Evolutionary conservation across 2,113 vertebrate species (phyloP).

Genomic region (Astatoreochromis straeleni): DNA sequence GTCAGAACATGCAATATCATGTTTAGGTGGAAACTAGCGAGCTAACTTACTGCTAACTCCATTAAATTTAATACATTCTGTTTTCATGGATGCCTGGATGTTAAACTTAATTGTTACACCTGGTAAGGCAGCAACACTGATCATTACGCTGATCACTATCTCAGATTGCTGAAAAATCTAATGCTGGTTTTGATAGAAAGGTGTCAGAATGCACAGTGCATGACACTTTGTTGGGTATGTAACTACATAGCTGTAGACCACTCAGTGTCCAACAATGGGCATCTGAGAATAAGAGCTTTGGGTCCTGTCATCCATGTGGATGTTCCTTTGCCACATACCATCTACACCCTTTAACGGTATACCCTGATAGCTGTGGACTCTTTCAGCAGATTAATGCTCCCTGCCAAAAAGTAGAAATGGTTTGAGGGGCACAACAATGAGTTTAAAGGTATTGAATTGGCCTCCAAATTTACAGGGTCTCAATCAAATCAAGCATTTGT

Average conservation of each 20-base stretch:
- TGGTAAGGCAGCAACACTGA: not conserved
- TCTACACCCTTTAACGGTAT: not conserved
- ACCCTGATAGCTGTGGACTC: not conserved
- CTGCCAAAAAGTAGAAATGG: not conserved
- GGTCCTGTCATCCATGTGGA: not conserved
- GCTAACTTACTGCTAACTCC: not conserved
- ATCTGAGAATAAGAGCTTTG: not conserved
- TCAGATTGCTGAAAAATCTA: not conserved
- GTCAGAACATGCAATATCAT: not conserved
- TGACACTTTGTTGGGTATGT: not conserved
- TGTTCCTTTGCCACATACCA: not conserved
- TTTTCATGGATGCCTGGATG: not conserved
- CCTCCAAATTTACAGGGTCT: not conserved
- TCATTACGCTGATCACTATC: not conserved
- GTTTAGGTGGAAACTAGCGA: not conserved
- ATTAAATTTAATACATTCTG: not conserved
- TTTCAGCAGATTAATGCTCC: not conserved
- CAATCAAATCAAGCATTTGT: not conserved
- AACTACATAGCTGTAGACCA: not conserved
- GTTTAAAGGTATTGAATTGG: accelerated
- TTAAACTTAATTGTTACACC: not conserved
- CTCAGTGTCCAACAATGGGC: not conserved
- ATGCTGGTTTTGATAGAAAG: not conserved
- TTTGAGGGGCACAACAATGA: not conserved
- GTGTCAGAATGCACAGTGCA: not conserved